phyloP scores from a whole-genome alignment of 2,888 invertebrate genomes.

The Machimus rusticus region DNA sequence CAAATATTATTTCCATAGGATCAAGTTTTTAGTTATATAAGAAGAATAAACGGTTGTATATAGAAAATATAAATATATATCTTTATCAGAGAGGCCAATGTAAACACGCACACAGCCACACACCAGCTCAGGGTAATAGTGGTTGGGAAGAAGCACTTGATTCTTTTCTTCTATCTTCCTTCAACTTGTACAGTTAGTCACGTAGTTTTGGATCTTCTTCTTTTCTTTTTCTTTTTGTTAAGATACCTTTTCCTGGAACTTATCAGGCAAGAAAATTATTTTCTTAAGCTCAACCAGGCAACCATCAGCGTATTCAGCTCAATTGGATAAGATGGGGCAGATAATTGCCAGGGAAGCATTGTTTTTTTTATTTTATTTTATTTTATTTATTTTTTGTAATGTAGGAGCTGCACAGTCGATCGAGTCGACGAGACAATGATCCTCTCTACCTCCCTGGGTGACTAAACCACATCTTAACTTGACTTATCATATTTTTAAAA shows the following conservation, averaged over 20 bases:
- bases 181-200: conserved; percentile 14
- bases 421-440: neutral
- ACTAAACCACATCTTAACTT: neutral
- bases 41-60: neutral
- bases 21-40: conserved; percentile 19
- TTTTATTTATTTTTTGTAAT: neutral
- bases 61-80: neutral
- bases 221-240: neutral
- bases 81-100: neutral
- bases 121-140: neutral
- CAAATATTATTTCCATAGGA: neutral
- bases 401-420: neutral
- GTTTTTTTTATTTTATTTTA: no score
- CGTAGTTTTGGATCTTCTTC: neutral
- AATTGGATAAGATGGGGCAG: neutral
- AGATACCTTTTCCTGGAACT: neutral
- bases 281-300: neutral
- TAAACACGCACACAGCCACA: neutral
- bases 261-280: neutral
- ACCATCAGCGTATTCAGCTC: neutral
- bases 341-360: neutral
- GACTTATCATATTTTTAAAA: neutral
- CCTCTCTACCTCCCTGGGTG: neutral
- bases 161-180: conserved; percentile 25
- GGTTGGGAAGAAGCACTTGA: conserved; percentile 15